Evolutionary conservation across 2,888 invertebrate species (phyloP).

Genomic region (Scotopteryx bipunctaria): DNA sequence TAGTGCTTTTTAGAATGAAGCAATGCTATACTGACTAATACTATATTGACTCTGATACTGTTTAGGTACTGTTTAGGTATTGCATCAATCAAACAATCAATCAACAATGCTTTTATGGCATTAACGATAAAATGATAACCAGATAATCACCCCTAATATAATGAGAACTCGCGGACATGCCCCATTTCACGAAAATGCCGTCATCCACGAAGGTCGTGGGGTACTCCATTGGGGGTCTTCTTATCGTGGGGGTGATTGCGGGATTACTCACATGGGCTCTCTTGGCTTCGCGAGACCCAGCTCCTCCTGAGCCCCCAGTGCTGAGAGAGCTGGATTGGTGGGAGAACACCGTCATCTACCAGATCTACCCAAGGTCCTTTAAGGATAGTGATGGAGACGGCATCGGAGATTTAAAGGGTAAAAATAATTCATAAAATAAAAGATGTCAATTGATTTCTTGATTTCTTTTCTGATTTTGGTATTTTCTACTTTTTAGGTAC

Average conservation of each 20-base stretch:
- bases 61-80: no score
- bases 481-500: no score
- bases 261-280: conserved; percentile 53
- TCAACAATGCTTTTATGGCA: conserved; percentile 21
- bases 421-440: no score
- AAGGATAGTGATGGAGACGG: conserved; percentile 92
- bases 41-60: no score
- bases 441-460: no score
- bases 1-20: no score
- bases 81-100: no score
- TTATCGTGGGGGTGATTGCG: conserved; percentile 44
- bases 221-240: conserved; percentile 40
- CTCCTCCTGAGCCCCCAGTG: conserved; percentile 38
- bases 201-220: conserved; percentile 37
- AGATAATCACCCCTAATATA: conserved; percentile 35
- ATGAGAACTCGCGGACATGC: conserved; percentile 21
- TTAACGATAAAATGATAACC: conserved; percentile 25
- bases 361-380: conserved; percentile 92
- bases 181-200: conserved; percentile 35
- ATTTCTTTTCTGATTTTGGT: no score
- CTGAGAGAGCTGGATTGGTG: conserved; percentile 86
- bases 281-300: conserved; percentile 39
- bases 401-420: conserved; percentile 90
- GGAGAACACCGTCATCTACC: conserved; percentile 90
- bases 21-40: no score